Conservation (phyloP, 2,888 invertebrate species). For the Eudemis profundana region DNA sequence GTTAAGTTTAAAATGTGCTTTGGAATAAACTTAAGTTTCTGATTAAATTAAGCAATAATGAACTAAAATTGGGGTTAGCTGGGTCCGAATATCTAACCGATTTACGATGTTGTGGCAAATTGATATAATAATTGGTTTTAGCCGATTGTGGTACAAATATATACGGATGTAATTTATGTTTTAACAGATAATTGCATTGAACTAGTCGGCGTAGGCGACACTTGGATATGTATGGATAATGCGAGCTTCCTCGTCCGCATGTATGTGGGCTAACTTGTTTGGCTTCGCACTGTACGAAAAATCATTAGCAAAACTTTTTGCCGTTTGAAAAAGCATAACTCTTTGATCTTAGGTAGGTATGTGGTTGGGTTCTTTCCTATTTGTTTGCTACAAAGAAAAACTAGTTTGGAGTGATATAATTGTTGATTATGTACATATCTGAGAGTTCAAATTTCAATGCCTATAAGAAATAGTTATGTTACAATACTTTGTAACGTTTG, state of each 20-base stretch:
- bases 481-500: no score
- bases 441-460: constrained; percentile 1
- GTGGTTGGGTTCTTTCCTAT: constrained; percentile 10
- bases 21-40: constrained; percentile 11
- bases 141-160: constrained; percentile 31
- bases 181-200: constrained; percentile 41
- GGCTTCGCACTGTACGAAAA: constrained; percentile 12
- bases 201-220: constrained; percentile 32
- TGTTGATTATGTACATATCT: neutral
- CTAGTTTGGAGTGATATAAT: neutral
- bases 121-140: constrained; percentile 27
- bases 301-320: constrained; percentile 39
- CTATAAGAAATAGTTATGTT: no score
- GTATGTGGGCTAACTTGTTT: constrained; percentile 36
- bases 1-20: constrained; percentile 20
- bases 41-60: constrained; percentile 19
- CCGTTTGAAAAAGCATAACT: neutral
- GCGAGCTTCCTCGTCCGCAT: constrained; percentile 36
- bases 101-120: constrained; percentile 26
- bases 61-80: neutral
- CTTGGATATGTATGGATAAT: constrained; percentile 15
- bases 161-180: constrained; percentile 40
- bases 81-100: constrained; percentile 4
- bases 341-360: constrained; percentile 5
- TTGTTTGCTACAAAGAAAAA: constrained; percentile 11